Evolutionary conservation across 2,888 invertebrate genomes (phyloP).

Genomic region (Epistrophe eligans): DNA sequence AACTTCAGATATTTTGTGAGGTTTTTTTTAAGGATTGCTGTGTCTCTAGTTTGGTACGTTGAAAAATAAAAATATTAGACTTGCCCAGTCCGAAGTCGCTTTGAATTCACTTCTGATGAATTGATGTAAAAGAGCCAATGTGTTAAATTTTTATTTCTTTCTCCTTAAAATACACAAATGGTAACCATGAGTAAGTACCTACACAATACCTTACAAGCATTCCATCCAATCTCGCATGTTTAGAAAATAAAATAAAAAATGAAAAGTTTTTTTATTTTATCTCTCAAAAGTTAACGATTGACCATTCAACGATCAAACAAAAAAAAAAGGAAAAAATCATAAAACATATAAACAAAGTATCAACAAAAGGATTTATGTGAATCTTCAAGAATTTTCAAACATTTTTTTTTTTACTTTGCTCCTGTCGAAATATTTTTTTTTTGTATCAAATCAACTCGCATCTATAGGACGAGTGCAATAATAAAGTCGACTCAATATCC

Average conservation of each 20-base stretch:
- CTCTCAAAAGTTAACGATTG: constrained; percentile 54
- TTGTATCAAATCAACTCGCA: not conserved
- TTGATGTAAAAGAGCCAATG: too few relatives aligned
- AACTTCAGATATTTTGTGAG: too few relatives aligned
- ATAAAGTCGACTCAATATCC: constrained; percentile 27
- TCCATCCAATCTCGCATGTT: not conserved
- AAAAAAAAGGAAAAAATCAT: not conserved
- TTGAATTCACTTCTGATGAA: too few relatives aligned
- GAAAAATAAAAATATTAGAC: too few relatives aligned
- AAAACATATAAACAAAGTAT: constrained; percentile 35
- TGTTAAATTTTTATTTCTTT: too few relatives aligned
- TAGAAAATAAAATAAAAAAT: constrained; percentile 8
- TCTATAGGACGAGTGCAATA: constrained; percentile 1
- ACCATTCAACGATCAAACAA: constrained; percentile 43
- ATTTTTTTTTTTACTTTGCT: constrained; percentile 3
- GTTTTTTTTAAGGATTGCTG: too few relatives aligned
- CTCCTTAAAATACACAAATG: not conserved
- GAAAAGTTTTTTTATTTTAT: constrained; percentile 23
- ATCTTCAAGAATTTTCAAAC: constrained; percentile 44
- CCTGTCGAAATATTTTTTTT: not conserved
- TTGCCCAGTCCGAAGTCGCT: too few relatives aligned
- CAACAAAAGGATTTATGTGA: constrained; percentile 59
- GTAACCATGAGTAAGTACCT: not conserved
- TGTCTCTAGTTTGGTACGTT: too few relatives aligned
- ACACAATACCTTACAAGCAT: not conserved